Evolutionary conservation across 2,797 vertebrate genomes (phyloP).

Genomic region (Nyctibius grandis): DNA sequence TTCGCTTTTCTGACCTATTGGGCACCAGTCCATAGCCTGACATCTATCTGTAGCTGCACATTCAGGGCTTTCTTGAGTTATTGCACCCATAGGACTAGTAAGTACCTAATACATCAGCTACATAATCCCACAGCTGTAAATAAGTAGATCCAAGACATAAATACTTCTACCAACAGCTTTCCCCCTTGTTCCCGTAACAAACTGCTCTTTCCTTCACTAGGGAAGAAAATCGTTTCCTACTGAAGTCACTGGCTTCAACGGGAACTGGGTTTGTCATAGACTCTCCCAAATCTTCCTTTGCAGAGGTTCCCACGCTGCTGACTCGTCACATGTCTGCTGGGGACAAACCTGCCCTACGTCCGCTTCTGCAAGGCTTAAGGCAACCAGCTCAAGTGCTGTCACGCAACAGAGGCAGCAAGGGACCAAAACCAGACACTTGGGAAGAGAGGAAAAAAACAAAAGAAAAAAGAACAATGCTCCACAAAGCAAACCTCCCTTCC

Average conservation of each 20-base stretch:
- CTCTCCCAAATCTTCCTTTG: background rate
- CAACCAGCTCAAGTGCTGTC: background rate
- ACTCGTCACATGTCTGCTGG: accelerated
- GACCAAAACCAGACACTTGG: background rate
- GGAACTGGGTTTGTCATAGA: background rate
- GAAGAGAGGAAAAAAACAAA: background rate
- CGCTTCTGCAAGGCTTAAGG: background rate
- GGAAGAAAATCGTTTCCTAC: background rate
- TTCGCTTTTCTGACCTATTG: background rate
- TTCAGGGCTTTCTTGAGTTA: background rate
- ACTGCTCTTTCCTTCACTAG: background rate
- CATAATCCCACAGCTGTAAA: background rate
- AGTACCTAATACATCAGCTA: background rate
- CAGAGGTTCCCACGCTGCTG: background rate
- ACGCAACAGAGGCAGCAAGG: background rate
- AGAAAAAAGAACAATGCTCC: background rate
- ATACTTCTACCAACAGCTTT: background rate
- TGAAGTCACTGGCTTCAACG: background rate
- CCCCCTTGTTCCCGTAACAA: background rate
- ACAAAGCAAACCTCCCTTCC: background rate
- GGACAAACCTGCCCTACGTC: background rate
- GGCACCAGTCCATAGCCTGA: background rate
- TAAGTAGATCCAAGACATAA: background rate
- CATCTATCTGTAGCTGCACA: background rate
- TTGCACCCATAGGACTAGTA: background rate